Base-by-base conservation (phyloP, 2,888 invertebrate genomes). In the Microplitis deprimator region DNA sequence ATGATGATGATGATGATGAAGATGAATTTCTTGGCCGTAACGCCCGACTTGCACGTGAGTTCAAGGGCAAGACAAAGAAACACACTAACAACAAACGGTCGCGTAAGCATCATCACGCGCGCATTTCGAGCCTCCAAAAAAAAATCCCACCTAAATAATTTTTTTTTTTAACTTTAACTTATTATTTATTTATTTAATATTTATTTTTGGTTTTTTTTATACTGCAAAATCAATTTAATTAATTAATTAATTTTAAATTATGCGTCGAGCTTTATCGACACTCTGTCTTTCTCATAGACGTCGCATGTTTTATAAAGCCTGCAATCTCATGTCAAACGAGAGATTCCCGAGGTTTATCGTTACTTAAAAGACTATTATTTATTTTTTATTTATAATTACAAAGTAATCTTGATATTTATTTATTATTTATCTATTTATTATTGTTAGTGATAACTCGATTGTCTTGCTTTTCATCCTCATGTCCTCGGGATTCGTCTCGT, bases 11-110 rank as follows among this genome's bases (percentile, higher is more conserved):
- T 29, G 92, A 92, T 64, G 93, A 93, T 78, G 94, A 93, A 76
- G 93, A 93, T 73, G 92, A 94, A 83, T 93, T 94, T 86, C 92
- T 93, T 84, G 92, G 93, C 84, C 93, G 95, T 90, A 93, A 92
- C 90, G 93, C 94, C 85, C 93, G 93, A 90, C 91, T 92, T 92
- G 92, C 96, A 95, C 96, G 96, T 96, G 95, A 96, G 96, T 96
- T 95, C 88, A 95, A 94, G 93, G 93, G 93, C 84, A 88, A 88
- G 85, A 87, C 86, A 84, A 88, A 88, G 85, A 88, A 89, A 86
- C 87, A 87, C 85, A 85, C 81, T 83, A 85, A 83, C 84, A 85
- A 83, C 84, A 84, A 82, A 79, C 81, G 76, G 29, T 73, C 80
- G 79, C 73, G 76, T 76, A 80, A 79, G 71, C 78, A 83, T 81